Conservation (phyloP, 2,888 invertebrate species). For the Schizaphis graminum region DNA sequence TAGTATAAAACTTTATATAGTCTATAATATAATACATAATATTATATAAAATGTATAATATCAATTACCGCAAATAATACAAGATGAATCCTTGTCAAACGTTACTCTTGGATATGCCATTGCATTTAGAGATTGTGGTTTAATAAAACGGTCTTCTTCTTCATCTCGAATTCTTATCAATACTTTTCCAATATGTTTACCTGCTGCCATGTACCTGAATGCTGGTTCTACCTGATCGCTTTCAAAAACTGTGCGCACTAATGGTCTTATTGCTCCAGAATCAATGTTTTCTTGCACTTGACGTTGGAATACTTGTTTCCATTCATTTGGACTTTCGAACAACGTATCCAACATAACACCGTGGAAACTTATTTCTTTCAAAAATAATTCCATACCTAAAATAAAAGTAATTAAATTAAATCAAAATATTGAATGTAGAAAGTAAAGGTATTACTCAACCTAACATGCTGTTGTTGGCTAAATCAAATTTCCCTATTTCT, state of each 20-base stretch:
- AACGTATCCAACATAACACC: conserved; percentile 83
- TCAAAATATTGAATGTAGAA: not conserved
- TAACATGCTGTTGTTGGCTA: conserved; percentile 78
- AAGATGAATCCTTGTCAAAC: conserved; percentile 73
- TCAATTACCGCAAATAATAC: conserved; percentile 74
- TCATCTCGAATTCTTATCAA: conserved; percentile 74
- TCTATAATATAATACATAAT: not conserved
- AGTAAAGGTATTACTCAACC: conserved; percentile 69
- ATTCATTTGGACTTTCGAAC: conserved; percentile 73
- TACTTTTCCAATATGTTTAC: conserved; percentile 88
- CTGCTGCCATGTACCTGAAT: conserved; percentile 76
- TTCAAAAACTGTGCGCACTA: conserved; percentile 77
- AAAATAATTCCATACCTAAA: conserved; percentile 76
- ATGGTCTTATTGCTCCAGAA: conserved; percentile 79
- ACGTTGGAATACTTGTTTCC: conserved; percentile 74
- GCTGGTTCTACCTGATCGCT: conserved; percentile 80
- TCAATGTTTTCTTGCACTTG: conserved; percentile 78
- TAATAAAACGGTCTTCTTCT: conserved; percentile 70
- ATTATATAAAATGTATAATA: not conserved
- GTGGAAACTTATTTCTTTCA: conserved; percentile 82
- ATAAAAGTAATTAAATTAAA: conserved; percentile 66
- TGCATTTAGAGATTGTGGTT: conserved; percentile 68
- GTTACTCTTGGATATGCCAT: conserved; percentile 73
- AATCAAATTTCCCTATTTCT: conserved; percentile 89
- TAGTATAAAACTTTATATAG: not conserved